Evolutionary conservation across 2,113 vertebrate species (phyloP).

Genomic region (Caranx ignobilis): DNA sequence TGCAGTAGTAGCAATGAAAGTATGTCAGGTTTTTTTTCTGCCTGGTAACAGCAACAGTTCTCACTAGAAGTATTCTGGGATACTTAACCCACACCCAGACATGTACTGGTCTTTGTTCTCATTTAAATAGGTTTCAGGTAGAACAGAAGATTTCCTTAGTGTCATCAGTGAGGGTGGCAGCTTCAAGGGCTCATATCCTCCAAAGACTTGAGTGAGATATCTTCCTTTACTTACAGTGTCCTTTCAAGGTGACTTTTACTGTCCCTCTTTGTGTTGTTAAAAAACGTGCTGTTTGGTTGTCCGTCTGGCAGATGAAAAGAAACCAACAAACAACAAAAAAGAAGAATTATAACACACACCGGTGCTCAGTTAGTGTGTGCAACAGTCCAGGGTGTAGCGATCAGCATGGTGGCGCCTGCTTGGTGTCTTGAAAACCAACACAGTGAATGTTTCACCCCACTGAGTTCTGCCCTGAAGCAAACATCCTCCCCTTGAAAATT

Average conservation of each 20-base stretch:
- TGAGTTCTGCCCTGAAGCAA: conserved; percentile 65
- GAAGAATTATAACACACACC: background rate
- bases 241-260: conserved; percentile 48
- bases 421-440: conserved; percentile 60
- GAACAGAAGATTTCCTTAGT: conserved; percentile 6
- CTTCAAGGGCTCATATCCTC: conserved; percentile 30
- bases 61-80: background rate
- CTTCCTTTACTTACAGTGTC: conserved; percentile 8
- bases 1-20: background rate
- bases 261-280: conserved; percentile 2
- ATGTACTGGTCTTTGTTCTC: background rate
- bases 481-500: conserved; percentile 73
- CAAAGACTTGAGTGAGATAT: conserved; percentile 32
- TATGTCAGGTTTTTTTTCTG: background rate
- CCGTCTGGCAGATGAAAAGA: background rate
- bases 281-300: background rate
- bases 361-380: background rate
- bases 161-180: conserved; percentile 28
- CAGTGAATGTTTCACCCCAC: conserved; percentile 76
- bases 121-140: conserved; percentile 34
- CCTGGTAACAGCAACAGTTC: background rate
- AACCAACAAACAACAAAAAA: background rate
- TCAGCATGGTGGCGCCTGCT: conserved; percentile 3
- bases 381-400: conserved; percentile 1
- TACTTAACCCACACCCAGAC: background rate